phyloP scores from a whole-genome alignment of 2,888 invertebrate species.

The Ferdinandea cuprea region DNA sequence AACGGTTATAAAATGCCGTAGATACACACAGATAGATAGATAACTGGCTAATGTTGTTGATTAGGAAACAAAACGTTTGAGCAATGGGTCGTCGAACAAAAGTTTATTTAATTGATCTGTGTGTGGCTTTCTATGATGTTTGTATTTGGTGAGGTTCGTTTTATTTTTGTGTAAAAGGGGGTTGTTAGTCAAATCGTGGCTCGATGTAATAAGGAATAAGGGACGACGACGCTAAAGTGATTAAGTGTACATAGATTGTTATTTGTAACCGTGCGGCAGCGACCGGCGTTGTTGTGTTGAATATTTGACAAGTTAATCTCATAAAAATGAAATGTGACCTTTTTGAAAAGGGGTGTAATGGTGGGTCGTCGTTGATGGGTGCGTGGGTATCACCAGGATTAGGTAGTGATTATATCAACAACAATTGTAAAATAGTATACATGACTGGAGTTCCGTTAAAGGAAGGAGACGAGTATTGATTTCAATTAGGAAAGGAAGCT shows the following conservation, averaged over 20 bases:
- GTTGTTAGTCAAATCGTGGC: conserved; percentile 19
- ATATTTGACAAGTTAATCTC: conserved; percentile 44
- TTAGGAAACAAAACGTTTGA: conserved; percentile 72
- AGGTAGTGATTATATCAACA: not conserved
- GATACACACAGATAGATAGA: conserved; percentile 48
- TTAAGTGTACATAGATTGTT: not conserved
- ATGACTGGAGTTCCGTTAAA: too few relatives aligned
- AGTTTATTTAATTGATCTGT: conserved; percentile 71
- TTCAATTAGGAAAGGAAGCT: too few relatives aligned
- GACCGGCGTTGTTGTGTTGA: not conserved
- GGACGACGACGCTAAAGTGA: conserved; percentile 10
- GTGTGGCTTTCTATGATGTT: conserved; percentile 17
- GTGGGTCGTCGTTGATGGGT: not conserved
- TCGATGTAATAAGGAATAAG: conserved; percentile 7
- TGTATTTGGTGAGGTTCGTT: conserved; percentile 10
- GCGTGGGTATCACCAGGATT: not conserved
- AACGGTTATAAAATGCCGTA: conserved; percentile 46
- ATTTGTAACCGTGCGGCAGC: conserved; percentile 2
- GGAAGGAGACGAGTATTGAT: too few relatives aligned
- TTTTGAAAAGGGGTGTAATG: not conserved
- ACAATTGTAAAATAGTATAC: not conserved
- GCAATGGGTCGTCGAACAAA: conserved; percentile 58
- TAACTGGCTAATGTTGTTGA: conserved; percentile 69
- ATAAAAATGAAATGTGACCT: not conserved
- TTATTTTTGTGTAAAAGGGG: not conserved